A percentile compares a stretch with the other conserved stretches of the same genome.
Evolutionary conservation across 2,113 vertebrate genomes (phyloP).

Genomic region (Rhegmatorhina hoffmannsi): DNA sequence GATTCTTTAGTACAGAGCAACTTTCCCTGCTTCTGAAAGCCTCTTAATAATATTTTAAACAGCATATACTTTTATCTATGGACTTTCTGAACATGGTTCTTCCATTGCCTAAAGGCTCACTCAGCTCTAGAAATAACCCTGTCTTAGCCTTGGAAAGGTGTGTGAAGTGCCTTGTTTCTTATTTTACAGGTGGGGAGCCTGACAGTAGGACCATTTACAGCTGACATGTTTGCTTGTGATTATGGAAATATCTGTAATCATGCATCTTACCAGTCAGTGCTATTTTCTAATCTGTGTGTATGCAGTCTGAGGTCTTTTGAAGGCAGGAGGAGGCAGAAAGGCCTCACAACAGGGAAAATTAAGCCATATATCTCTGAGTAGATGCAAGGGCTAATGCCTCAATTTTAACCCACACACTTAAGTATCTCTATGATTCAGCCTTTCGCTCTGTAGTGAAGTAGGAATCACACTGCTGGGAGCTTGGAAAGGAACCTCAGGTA

Average conservation of each 20-base stretch:
- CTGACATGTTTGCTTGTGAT: neutral
- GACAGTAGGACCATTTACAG: neutral
- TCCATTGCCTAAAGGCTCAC: neutral
- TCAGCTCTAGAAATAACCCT: neutral
- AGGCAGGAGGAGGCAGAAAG: slow-evolving; percentile 1
- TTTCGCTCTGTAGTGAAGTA: neutral
- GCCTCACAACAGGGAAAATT: neutral
- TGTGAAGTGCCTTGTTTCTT: neutral
- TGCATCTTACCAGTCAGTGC: neutral
- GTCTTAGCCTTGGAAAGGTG: neutral
- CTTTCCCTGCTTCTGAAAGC: neutral
- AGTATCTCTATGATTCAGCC: neutral
- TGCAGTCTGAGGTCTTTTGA: neutral
- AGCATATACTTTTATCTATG: neutral
- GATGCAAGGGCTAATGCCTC: neutral
- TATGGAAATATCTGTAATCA: neutral
- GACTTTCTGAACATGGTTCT: neutral
- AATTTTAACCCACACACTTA: neutral
- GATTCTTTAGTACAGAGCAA: neutral
- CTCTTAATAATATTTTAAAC: neutral
- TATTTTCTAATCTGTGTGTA: neutral
- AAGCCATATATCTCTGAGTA: neutral
- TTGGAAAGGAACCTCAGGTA: neutral
- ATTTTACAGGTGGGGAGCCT: neutral
- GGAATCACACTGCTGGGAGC: neutral